These are phyloP conservation scores for Pseudolaguvia tuberculata DNA, from an alignment of 2,113 vertebrate genomes.

Conservation along the genomic window DNA sequence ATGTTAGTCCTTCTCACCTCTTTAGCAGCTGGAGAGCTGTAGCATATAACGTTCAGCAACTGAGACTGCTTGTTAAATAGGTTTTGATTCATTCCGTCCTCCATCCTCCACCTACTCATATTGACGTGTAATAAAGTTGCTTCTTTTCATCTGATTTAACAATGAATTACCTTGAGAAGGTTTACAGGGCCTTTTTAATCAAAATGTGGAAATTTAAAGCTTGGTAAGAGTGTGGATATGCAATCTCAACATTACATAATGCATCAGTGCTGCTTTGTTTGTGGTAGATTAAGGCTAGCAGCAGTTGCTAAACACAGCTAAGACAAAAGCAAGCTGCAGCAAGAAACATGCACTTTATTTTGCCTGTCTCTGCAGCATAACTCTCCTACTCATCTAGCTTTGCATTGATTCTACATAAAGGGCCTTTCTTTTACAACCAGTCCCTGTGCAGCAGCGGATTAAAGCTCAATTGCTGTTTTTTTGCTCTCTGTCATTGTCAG, in stretches of 20 bases:
- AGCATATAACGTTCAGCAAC: background rate
- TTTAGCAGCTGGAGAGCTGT: conserved; percentile 1
- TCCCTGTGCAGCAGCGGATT: conserved; percentile 58
- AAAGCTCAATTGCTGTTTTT: conserved; percentile 66
- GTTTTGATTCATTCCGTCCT: conserved; percentile 1
- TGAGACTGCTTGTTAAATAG: conserved; percentile 5
- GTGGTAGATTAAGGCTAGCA: conserved; percentile 1
- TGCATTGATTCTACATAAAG: conserved; percentile 68
- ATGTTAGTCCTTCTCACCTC: conserved; percentile 11
- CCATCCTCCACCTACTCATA: conserved; percentile 19
- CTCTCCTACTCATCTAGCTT: conserved; percentile 53
- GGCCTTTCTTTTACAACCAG: conserved; percentile 52
- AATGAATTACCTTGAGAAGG: conserved; percentile 18
- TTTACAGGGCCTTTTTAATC: conserved; percentile 22
- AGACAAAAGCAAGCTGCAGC: conserved; percentile 16
- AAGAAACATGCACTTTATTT: background rate
- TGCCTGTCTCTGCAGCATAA: conserved; percentile 13
- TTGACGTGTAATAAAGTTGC: conserved; percentile 25
- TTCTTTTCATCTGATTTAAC: conserved; percentile 17
- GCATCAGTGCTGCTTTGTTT: conserved; percentile 3
- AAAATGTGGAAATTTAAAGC: conserved; percentile 14
- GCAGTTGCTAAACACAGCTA: conserved; percentile 14
- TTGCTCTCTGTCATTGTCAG: conserved; percentile 13
- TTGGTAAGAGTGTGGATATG: conserved; percentile 5
- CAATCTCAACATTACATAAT: conserved; percentile 9